A percentile compares a stretch with the other conserved stretches of the same genome.
Evolutionary conservation across 2,888 invertebrate species (phyloP).

Genomic region (Perithous albicinctus): DNA sequence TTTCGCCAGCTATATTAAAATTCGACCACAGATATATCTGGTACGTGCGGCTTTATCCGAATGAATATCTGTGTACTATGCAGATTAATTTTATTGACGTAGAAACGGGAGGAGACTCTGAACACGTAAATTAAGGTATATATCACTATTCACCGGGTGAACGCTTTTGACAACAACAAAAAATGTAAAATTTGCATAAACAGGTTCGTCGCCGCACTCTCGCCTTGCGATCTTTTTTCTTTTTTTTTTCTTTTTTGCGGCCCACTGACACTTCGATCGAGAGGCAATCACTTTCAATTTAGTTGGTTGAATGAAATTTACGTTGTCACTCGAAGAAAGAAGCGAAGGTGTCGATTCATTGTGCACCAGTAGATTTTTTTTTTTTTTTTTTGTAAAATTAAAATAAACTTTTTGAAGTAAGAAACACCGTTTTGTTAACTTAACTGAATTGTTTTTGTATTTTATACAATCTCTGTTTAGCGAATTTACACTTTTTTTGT

Average conservation of each 20-base stretch:
- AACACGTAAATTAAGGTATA: conserved; percentile 3
- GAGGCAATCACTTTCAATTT: conserved; percentile 58
- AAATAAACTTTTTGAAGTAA: too few relatives aligned
- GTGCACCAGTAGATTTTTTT: too few relatives aligned
- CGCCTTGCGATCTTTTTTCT: too few relatives aligned
- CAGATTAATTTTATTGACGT: neutral
- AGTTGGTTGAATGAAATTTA: neutral
- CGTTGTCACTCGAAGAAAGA: neutral
- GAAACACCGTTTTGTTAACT: too few relatives aligned
- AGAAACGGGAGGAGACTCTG: conserved; percentile 1
- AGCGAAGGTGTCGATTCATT: neutral
- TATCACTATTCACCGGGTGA: neutral
- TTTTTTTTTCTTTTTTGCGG: conserved; percentile 34
- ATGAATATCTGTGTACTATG: conserved; percentile 15
- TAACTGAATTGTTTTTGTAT: too few relatives aligned
- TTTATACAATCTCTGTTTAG: too few relatives aligned
- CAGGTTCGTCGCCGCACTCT: conserved; percentile 40
- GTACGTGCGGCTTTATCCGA: conserved; percentile 12
- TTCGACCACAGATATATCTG: neutral
- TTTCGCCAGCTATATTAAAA: neutral
- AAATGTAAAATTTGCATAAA: conserved; percentile 54
- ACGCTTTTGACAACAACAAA: conserved; percentile 36
- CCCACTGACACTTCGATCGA: conserved; percentile 16
- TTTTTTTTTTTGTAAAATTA: too few relatives aligned
- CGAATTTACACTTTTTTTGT: too few relatives aligned